Evolutionary conservation across 2,888 invertebrate genomes (phyloP).

Genomic region (Oscheius myriophilus): DNA sequence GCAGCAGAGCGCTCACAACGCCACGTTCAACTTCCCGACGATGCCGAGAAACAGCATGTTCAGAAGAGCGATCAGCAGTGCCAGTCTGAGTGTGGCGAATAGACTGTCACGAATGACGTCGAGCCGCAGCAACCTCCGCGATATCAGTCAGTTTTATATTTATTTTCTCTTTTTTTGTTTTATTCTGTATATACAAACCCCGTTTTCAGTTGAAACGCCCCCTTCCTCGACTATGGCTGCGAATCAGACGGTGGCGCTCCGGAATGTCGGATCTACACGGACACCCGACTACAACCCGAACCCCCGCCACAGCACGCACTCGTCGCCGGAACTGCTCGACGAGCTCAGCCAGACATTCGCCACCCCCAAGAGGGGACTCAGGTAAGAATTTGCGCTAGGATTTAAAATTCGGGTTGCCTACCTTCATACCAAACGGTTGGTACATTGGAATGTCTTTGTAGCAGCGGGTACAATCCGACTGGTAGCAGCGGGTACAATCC

Average conservation of each 20-base stretch:
- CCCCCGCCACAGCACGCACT: constrained; percentile 1
- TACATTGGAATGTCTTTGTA: no score
- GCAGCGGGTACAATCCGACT: background rate
- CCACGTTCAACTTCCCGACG: constrained; percentile 11
- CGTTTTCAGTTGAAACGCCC: constrained; percentile 20
- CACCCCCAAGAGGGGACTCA: constrained; percentile 20
- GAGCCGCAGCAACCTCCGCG: constrained; percentile 25
- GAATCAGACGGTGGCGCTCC: background rate
- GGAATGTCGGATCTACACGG: background rate
- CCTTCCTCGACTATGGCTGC: background rate
- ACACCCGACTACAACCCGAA: constrained; percentile 15
- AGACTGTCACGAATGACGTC: constrained; percentile 9
- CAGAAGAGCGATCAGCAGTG: constrained; percentile 30
- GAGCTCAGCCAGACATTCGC: no score
- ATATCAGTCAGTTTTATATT: constrained; percentile 11
- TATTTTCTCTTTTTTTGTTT: background rate
- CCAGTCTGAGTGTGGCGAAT: constrained; percentile 26
- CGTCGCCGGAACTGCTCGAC: constrained; percentile 17
- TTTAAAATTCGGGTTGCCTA: no score
- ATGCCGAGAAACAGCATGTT: constrained; percentile 6
- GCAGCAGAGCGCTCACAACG: constrained; percentile 1
- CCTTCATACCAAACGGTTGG: no score
- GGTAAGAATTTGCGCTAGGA: background rate
- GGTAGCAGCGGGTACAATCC: background rate
- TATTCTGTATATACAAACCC: background rate